Evolutionary conservation across 2,797 vertebrate genomes (phyloP), one percentile per base, ranked within the genome.

Genomic region (Brachyrhaphis roseni): DNA sequence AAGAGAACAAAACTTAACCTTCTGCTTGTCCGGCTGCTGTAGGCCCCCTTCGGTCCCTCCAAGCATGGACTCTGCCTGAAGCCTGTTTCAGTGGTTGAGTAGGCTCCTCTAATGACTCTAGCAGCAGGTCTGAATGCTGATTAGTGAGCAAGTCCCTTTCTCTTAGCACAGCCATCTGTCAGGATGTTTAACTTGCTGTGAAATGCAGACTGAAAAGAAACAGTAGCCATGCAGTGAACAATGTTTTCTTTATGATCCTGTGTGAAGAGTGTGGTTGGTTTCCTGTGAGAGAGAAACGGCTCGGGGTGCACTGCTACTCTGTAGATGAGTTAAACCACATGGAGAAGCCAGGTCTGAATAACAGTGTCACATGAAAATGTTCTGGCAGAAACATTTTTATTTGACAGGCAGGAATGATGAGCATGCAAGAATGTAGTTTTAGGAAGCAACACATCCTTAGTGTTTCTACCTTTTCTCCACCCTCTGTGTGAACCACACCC

Each of bases 361-460:
- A 72, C 84, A 81, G 41, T 6, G 34, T 66, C 8, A 55, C 45
- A n/a, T 78, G 55, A 57, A 71, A 41, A 45, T 26, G 43, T 59
- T 23, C 77, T 13, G 11, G 70, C 59, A 45, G 78, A 20, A 26
- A 53, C 8, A 51, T 51, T 53, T 53, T 26, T 76, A 47, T 57
- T 23, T 82, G 59, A 84, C 78, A 81, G 80, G 5, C 59, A 89
- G 88, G 91, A 91, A 92, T 91, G 90, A 86, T 26, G 71, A 76
- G 86, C 86, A 90, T 55, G 86, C 66, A 86, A 87, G 84, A 92
- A 91, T 93, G 83, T 86, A 82, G 78, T 88, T 92, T 84, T 87
- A 83, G 90, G 92, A 93, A 93, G 86, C 81, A 79, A 76, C 84
- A 88, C 89, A 90, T 92, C 90, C 90, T 90, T 81, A 41, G 34